Evolutionary conservation across 2,888 invertebrate genomes (phyloP).

Genomic region (Sphecodes monilicornis): DNA sequence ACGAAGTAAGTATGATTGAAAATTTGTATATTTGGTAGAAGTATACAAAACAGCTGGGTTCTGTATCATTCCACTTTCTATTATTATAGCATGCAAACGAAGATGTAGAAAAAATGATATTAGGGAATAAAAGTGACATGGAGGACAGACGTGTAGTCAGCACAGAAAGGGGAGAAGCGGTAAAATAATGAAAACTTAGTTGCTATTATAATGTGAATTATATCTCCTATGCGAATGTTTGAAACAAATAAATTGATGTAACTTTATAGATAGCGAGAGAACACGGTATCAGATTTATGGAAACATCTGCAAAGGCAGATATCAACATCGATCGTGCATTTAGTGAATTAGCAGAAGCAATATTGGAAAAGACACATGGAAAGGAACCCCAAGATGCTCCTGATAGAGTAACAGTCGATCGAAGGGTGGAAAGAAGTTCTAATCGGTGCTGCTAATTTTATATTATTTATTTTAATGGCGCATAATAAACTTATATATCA

Average conservation of each 20-base stretch:
- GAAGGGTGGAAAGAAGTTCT: conserved; percentile 88
- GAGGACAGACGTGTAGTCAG: conserved; percentile 96
- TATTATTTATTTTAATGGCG: conserved; percentile 72
- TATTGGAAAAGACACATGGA: conserved; percentile 95
- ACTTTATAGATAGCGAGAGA: conserved; percentile 94
- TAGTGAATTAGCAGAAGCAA: conserved; percentile 96
- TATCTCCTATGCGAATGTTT: neutral
- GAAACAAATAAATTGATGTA: neutral
- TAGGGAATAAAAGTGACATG: conserved; percentile 99
- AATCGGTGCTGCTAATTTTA: conserved; percentile 87
- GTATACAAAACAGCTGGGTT: neutral
- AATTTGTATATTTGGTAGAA: neutral
- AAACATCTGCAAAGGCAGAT: conserved; percentile 98
- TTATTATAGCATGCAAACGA: conserved; percentile 95
- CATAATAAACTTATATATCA: conserved; percentile 73
- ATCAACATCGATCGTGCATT: conserved; percentile 98
- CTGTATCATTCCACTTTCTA: conserved; percentile 4
- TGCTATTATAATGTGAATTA: neutral
- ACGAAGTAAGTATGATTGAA: conserved; percentile 89
- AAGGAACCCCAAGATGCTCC: conserved; percentile 92
- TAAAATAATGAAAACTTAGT: conserved; percentile 79
- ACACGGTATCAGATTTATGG: conserved; percentile 98
- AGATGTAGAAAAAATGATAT: conserved; percentile 99
- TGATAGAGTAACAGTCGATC: conserved; percentile 90
- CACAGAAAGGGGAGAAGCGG: conserved; percentile 96